phyloP scores from a whole-genome alignment of 92 coral and sea anemone species.

The Palythoa heliodiscus region DNA sequence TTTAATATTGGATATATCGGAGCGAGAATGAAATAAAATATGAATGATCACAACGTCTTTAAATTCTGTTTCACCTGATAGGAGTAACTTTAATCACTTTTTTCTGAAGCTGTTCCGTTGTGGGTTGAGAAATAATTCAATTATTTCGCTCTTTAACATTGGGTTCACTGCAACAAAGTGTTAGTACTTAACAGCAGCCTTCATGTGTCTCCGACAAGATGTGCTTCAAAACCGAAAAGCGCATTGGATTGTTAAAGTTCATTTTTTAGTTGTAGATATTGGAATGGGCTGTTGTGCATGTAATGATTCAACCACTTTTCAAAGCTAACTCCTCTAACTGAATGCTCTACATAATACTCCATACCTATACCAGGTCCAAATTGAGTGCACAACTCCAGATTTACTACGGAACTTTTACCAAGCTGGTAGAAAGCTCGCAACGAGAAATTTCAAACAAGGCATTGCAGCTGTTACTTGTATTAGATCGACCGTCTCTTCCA shows the following conservation, averaged over 20 bases:
- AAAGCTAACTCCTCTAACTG: neutral
- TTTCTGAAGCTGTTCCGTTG: neutral
- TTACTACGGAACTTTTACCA: conserved; percentile 24
- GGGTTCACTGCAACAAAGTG: neutral
- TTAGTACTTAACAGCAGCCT: neutral
- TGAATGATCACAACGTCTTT: no score
- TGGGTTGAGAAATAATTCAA: neutral
- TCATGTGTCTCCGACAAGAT: neutral
- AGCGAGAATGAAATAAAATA: no score
- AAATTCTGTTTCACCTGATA: no score
- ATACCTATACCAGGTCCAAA: conserved; percentile 28
- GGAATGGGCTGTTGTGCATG: neutral
- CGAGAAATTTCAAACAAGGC: conserved; percentile 20
- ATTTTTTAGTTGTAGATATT: neutral
- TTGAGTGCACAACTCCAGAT: conserved; percentile 1
- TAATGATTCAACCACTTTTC: neutral
- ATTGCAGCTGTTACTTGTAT: conserved; percentile 18
- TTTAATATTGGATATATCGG: no score
- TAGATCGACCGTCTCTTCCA: conserved; percentile 15
- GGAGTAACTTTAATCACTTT: no score
- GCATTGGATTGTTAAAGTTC: no score
- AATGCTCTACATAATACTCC: neutral
- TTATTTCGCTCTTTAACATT: neutral
- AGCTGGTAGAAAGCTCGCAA: conserved; percentile 18
- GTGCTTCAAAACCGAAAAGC: neutral